phyloP scores from a whole-genome alignment of 2,797 vertebrate genomes.

The Sebastes baramenuke region DNA sequence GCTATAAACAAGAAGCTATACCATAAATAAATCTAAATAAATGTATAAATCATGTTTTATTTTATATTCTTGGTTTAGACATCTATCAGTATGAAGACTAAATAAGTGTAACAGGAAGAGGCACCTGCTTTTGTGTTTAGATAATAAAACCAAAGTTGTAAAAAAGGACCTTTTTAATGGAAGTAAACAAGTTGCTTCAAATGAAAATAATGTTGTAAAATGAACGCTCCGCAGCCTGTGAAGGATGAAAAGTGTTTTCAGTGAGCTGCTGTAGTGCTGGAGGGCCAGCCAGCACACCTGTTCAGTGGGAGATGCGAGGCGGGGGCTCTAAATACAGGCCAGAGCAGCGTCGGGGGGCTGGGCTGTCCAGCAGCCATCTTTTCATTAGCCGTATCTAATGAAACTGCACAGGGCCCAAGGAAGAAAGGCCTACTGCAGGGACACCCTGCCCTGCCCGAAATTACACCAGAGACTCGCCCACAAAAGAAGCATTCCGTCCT shows the following conservation, averaged over 20 bases:
- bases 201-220: constrained; percentile 13
- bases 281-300: constrained; percentile 73
- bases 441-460: constrained; percentile 83
- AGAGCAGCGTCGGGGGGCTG: constrained; percentile 69
- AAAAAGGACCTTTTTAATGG: neutral
- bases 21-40: neutral
- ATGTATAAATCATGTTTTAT: neutral
- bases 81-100: neutral
- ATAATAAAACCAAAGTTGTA: neutral
- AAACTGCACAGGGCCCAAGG: constrained; percentile 79
- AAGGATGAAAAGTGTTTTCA: constrained; percentile 32
- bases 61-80: neutral
- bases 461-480: constrained; percentile 79
- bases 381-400: constrained; percentile 88
- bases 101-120: neutral
- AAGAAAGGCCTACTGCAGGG: constrained; percentile 83
- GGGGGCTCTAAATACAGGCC: constrained; percentile 80
- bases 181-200: neutral
- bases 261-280: constrained; percentile 10
- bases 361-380: constrained; percentile 80
- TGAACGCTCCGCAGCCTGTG: neutral
- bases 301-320: constrained; percentile 69
- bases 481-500: constrained; percentile 84
- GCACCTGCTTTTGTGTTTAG: neutral
- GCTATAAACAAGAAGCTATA: neutral